phyloP scores from a whole-genome alignment of 2,888 invertebrate genomes.

The Cephus pygmeus region DNA sequence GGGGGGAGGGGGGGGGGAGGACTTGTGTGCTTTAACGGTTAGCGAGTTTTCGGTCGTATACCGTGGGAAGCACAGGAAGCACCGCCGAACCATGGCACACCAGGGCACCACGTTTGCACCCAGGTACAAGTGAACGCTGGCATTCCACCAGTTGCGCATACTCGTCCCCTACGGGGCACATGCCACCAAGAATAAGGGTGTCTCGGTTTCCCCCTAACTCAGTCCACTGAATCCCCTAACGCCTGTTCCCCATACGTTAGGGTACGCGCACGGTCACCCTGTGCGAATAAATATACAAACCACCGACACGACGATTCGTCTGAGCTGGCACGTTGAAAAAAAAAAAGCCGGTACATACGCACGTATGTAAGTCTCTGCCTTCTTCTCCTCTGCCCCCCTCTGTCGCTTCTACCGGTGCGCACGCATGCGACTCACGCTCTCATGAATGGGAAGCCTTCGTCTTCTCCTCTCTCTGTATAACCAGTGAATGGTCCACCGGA shows the following conservation, averaged over 20 bases:
- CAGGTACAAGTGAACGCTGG: conserved; percentile 13
- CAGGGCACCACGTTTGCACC: neutral
- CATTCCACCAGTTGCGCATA: conserved; percentile 56
- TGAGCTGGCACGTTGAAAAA: neutral
- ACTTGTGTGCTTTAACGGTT: neutral
- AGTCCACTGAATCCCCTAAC: neutral
- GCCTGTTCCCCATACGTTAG: neutral
- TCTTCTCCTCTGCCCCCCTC: neutral
- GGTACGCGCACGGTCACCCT: neutral
- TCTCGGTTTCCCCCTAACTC: neutral
- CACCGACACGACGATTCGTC: neutral
- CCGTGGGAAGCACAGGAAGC: neutral
- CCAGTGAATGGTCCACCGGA: conserved; percentile 60
- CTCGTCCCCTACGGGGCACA: neutral
- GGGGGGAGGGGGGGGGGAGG: too few relatives aligned
- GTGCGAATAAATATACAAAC: neutral
- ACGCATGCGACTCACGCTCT: conserved; percentile 53
- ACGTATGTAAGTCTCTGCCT: conserved; percentile 1
- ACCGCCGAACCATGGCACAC: neutral
- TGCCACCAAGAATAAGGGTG: neutral
- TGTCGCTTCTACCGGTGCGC: conserved; percentile 24
- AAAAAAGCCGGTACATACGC: conserved; percentile 10
- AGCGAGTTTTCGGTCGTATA: neutral
- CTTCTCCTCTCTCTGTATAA: conserved; percentile 34
- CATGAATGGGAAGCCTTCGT: conserved; percentile 59